These are phyloP conservation scores for Helicoverpa assulta DNA, from an alignment of 2,888 invertebrate genomes.

Conservation along the genomic window DNA sequence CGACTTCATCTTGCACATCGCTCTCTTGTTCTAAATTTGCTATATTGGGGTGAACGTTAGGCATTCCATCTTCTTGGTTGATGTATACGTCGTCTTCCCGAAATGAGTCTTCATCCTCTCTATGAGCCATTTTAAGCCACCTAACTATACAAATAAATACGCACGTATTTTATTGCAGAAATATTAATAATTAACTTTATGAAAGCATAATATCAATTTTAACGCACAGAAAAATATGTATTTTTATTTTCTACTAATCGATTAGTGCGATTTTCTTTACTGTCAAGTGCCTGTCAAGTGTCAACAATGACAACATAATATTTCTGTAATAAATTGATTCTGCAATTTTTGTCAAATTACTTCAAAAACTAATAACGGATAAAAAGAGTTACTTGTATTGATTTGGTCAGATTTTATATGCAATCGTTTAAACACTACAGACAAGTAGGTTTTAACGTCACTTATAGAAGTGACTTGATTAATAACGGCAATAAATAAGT, in stretches of 20 bases:
- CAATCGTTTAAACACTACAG: too few species aligned
- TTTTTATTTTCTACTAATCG: conserved; percentile 56
- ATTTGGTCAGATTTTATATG: too few species aligned
- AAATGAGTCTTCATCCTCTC: conserved; percentile 85
- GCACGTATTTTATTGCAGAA: conserved; percentile 36
- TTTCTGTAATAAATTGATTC: neutral
- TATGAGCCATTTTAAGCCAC: conserved; percentile 76
- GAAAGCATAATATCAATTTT: conserved; percentile 40
- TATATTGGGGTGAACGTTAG: conserved; percentile 95
- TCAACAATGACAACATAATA: neutral
- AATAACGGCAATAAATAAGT: neutral
- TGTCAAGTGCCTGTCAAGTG: conserved; percentile 28
- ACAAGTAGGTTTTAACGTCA: too few species aligned
- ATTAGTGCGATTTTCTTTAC: conserved; percentile 40
- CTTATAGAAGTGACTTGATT: neutral
- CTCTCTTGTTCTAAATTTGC: conserved; percentile 92
- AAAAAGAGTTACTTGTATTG: too few species aligned
- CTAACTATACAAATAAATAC: conserved; percentile 33
- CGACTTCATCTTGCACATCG: conserved; percentile 92
- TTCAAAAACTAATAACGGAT: too few species aligned
- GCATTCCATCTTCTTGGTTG: conserved; percentile 95
- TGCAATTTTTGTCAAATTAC: neutral
- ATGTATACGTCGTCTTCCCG: conserved; percentile 94
- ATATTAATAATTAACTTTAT: conserved; percentile 40
- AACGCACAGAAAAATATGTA: conserved; percentile 34